Evolutionary conservation across 2,888 invertebrate genomes (phyloP).

Genomic region (Drosophila mulleri): DNA sequence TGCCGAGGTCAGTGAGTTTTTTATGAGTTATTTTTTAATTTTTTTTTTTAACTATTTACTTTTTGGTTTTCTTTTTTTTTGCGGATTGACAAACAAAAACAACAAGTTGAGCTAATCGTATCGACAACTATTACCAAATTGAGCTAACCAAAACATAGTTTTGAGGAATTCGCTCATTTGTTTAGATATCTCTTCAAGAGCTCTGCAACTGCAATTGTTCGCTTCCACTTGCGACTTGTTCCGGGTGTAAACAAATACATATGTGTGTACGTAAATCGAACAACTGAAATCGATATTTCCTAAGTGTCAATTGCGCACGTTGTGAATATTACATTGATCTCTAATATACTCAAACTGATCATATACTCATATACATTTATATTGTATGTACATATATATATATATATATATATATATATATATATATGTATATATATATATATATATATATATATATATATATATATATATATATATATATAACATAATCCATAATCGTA

Average conservation of each 20-base stretch:
- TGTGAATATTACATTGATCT: background rate
- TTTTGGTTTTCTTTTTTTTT: background rate
- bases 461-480: background rate
- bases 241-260: background rate
- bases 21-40: constrained; percentile 1
- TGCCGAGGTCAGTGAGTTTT: constrained; percentile 47
- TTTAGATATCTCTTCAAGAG: constrained; percentile 23
- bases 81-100: constrained; percentile 1
- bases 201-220: constrained; percentile 18
- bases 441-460: background rate
- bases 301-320: background rate
- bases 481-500: background rate
- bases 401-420: background rate
- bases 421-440: background rate
- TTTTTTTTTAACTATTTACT: background rate
- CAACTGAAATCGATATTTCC: constrained; percentile 26
- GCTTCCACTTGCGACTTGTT: background rate
- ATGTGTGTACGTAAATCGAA: background rate
- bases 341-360: background rate
- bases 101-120: constrained; percentile 12
- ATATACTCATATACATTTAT: too few species aligned
- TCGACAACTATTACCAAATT: constrained; percentile 40
- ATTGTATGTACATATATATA: too few species aligned
- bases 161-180: constrained; percentile 22
- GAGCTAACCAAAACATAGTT: constrained; percentile 19